Conservation (phyloP, 2,888 invertebrate species). For the Torymus auratus region DNA sequence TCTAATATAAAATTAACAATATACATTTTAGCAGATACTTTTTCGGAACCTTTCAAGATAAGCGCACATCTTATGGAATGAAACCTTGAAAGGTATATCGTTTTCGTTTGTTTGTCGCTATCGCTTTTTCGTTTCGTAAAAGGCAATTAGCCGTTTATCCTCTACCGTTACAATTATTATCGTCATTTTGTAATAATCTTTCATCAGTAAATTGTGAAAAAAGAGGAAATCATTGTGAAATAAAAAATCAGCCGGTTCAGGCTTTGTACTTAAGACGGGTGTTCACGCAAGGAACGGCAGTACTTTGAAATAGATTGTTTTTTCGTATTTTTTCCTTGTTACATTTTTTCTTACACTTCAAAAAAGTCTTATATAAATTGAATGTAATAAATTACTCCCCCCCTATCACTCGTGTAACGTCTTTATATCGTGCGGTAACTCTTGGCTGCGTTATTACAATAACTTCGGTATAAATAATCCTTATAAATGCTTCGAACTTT, state of each 20-base stretch:
- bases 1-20: conserved; percentile 55
- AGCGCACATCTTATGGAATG: conserved; percentile 43
- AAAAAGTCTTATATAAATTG: conserved; percentile 53
- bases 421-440: conserved; percentile 58
- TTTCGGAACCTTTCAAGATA: conserved; percentile 43
- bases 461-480: conserved; percentile 52
- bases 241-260: conserved; percentile 38
- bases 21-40: conserved; percentile 25
- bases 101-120: conserved; percentile 5
- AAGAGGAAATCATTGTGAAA: conserved; percentile 47
- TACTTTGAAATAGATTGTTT: conserved; percentile 58
- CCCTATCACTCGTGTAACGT: conserved; percentile 51
- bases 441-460: conserved; percentile 45
- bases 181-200: conserved; percentile 33
- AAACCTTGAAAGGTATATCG: conserved; percentile 38
- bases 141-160: conserved; percentile 54
- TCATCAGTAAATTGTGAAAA: conserved; percentile 39
- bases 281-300: conserved; percentile 73
- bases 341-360: conserved; percentile 23
- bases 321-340: conserved; percentile 15
- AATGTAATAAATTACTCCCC: conserved; percentile 55
- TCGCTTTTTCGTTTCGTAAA: conserved; percentile 24
- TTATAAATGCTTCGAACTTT: conserved; percentile 57
- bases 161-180: conserved; percentile 54
- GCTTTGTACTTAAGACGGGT: conserved; percentile 74